phyloP scores from a whole-genome alignment of 2,888 invertebrate species.

The Melanotus villosus region DNA sequence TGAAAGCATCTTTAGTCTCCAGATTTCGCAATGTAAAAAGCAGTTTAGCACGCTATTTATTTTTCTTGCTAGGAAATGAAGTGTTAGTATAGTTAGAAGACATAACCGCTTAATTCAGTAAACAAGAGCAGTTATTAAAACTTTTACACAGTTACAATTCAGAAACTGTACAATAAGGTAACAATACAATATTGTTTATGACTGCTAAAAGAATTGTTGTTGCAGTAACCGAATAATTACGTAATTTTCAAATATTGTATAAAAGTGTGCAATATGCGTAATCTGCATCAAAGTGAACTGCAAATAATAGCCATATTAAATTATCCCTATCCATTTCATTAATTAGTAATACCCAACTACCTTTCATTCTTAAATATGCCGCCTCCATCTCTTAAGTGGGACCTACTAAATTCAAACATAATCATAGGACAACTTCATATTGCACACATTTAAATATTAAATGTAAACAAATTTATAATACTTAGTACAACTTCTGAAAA shows the following conservation, averaged over 20 bases:
- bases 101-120: slow-evolving; percentile 15
- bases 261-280: too few species aligned
- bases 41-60: slow-evolving; percentile 35
- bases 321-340: slow-evolving; percentile 3
- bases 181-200: too few species aligned
- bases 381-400: background rate
- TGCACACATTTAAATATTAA: slow-evolving; percentile 24
- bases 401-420: background rate
- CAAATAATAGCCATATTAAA: too few species aligned
- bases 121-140: slow-evolving; percentile 5
- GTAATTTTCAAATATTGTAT: too few species aligned
- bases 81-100: slow-evolving; percentile 41
- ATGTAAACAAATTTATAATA: slow-evolving; percentile 13
- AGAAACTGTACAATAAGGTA: slow-evolving; percentile 33
- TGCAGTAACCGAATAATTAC: too few species aligned
- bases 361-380: background rate
- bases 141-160: slow-evolving; percentile 24
- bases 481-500: slow-evolving; percentile 31
- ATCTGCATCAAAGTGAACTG: too few species aligned
- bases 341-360: background rate
- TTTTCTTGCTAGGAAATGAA: slow-evolving; percentile 38
- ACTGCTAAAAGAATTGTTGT: too few species aligned
- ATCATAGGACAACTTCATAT: slow-evolving; percentile 5
- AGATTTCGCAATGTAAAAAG: slow-evolving; percentile 23
- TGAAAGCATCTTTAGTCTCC: slow-evolving; percentile 17